Evolutionary conservation across 2,888 invertebrate species (phyloP).

Genomic region (Cartodere bifasciata): DNA sequence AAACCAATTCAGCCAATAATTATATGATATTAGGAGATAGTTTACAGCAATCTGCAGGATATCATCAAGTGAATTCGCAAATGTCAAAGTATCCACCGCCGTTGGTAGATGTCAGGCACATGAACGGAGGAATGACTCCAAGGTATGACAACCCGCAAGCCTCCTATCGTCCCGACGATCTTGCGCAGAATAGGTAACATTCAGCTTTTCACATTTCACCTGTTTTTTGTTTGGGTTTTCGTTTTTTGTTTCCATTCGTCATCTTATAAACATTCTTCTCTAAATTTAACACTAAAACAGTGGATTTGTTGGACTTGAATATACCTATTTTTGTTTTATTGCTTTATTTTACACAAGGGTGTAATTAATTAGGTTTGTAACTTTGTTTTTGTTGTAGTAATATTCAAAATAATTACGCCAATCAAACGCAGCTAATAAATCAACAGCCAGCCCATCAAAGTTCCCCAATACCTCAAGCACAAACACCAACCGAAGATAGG

Average conservation of each 20-base stretch:
- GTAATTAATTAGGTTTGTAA: too few species aligned
- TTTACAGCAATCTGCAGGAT: constrained; percentile 27
- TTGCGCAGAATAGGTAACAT: too few species aligned
- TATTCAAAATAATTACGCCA: constrained; percentile 21
- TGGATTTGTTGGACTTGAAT: too few species aligned
- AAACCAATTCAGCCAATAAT: constrained; percentile 22
- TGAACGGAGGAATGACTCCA: constrained; percentile 29
- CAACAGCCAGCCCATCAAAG: constrained; percentile 35
- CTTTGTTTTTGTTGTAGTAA: constrained; percentile 17
- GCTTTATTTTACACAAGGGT: too few species aligned
- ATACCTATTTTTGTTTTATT: too few species aligned
- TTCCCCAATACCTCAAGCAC: constrained; percentile 24
- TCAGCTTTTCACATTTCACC: too few species aligned
- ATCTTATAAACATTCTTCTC: too few species aligned
- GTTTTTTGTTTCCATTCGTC: too few species aligned
- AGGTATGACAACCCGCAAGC: constrained; percentile 22
- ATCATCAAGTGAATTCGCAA: constrained; percentile 30
- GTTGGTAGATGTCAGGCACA: constrained; percentile 37
- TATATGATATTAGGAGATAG: constrained; percentile 37
- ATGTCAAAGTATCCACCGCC: constrained; percentile 42
- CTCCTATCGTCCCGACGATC: constrained; percentile 11
- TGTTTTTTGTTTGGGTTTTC: too few species aligned
- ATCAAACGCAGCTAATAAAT: constrained; percentile 27
- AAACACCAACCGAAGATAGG: constrained; percentile 28
- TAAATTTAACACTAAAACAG: too few species aligned